Percentiles rank a stretch among this genome's conserved stretches.
Conservation (phyloP, 2,113 vertebrate genomes). For the Otocyon megalotis region DNA sequence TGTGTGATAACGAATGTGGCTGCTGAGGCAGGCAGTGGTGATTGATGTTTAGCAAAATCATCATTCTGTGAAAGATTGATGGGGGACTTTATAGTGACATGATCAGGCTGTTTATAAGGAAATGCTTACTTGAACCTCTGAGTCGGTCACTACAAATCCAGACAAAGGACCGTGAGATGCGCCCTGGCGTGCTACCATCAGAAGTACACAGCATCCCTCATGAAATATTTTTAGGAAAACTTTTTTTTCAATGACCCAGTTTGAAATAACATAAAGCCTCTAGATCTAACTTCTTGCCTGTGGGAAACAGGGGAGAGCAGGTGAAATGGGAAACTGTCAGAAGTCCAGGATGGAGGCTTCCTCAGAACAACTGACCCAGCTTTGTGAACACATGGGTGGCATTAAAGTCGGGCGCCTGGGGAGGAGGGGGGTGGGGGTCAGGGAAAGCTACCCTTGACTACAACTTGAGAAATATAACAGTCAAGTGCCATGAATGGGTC, state of each 20-base stretch:
- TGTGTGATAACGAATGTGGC: no score
- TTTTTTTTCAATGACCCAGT: not conserved
- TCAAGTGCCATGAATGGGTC: rapidly evolving
- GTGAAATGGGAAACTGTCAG: not conserved
- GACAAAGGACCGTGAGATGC: rapidly evolving
- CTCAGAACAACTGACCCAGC: rapidly evolving
- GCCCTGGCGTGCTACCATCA: not conserved
- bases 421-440: not conserved
- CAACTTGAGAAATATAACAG: rapidly evolving
- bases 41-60: not conserved
- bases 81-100: not conserved
- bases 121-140: not conserved
- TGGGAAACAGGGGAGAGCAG: not conserved
- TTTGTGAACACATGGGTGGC: not conserved
- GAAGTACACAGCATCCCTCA: not conserved
- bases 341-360: no score
- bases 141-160: not conserved
- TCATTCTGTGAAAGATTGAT: not conserved
- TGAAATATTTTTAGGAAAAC: not conserved
- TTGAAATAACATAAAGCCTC: not conserved
- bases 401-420: not conserved
- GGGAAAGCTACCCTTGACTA: not conserved
- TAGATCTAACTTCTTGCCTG: not conserved
- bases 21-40: not conserved
- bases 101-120: not conserved